Evolutionary conservation across 2,888 invertebrate genomes (phyloP).

Genomic region (Aproaerema taeniolella): DNA sequence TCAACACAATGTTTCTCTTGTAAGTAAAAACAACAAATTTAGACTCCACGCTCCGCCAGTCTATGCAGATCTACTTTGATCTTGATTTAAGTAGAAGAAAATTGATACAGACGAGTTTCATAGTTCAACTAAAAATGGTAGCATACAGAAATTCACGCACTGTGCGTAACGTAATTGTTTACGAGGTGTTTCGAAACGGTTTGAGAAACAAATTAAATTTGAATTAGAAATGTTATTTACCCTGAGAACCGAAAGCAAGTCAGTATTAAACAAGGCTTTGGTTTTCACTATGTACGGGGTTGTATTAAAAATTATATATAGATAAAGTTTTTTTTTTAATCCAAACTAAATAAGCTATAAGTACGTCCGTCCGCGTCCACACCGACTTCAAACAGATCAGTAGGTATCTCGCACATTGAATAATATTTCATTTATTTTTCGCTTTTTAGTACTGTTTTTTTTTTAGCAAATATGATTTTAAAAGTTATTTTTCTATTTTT

Average conservation of each 20-base stretch:
- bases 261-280: too few relatives aligned
- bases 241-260: slow-evolving; percentile 5
- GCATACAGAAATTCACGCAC: slow-evolving; percentile 27
- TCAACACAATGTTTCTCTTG: neutral
- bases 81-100: neutral
- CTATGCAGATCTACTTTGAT: neutral
- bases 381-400: too few relatives aligned
- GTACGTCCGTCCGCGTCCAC: too few relatives aligned
- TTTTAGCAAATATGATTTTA: too few relatives aligned
- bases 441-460: too few relatives aligned
- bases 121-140: neutral
- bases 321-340: too few relatives aligned
- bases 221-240: slow-evolving; percentile 24
- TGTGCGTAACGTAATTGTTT: slow-evolving; percentile 34
- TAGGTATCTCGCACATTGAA: too few relatives aligned
- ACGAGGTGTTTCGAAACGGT: slow-evolving; percentile 31
- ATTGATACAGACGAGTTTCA: neutral
- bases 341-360: too few relatives aligned
- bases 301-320: too few relatives aligned
- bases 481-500: too few relatives aligned
- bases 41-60: neutral
- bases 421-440: too few relatives aligned
- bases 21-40: neutral
- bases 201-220: slow-evolving; percentile 29
- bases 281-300: too few relatives aligned